Evolutionary conservation across 2,797 vertebrate species (phyloP), one percentile per base, ranked within the genome.

Genomic region (Cetoscarus ocellatus): DNA sequence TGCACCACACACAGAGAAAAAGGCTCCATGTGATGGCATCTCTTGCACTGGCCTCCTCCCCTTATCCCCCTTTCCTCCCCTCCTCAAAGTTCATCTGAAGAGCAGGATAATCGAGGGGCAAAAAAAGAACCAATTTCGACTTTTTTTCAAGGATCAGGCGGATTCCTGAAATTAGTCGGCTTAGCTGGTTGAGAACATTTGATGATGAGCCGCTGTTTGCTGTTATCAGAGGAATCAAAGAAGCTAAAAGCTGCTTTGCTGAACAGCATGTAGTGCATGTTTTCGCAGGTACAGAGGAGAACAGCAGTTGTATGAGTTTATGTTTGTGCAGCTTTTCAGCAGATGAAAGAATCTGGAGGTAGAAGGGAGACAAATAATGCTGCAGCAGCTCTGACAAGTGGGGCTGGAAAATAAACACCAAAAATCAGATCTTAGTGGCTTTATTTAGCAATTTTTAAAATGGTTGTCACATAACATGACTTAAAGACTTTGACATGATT

Each of bases 141-240:
- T 82, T 78, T 71, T 51, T 56, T 88, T 83, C 86, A 88, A 71
- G 84, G 87, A 88, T 90, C 84, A 82, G 80, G 66, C 67, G 64
- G 34, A 71, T 76, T 86, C 61, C n/a, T 54, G n/a, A 87, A 90
- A 88, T 85, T 79, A 82, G 73, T 49, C 70, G 80, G 85, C 73
- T 87, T 84, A 81, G 75, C 72, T 86, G 44, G 35, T 50, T 53
- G 78, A 77, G 82, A 85, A 79, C 69, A 73, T 84, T 87, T 84
- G 78, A 84, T 74, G 75, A 82, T 84, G 77, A 57, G 83, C 71
- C 34, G 39, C 73, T 50, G 57, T 73, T 75, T 1, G 66, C 79
- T 77, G 76, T 76, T 87, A 79, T 89, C 73, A 13, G 52, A 67
- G 69, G 70, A 83, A 85, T 87, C 79, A 83, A 79, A 14, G 8